Conservation (phyloP, 2,113 vertebrate species). For the Plotosus lineatus region DNA sequence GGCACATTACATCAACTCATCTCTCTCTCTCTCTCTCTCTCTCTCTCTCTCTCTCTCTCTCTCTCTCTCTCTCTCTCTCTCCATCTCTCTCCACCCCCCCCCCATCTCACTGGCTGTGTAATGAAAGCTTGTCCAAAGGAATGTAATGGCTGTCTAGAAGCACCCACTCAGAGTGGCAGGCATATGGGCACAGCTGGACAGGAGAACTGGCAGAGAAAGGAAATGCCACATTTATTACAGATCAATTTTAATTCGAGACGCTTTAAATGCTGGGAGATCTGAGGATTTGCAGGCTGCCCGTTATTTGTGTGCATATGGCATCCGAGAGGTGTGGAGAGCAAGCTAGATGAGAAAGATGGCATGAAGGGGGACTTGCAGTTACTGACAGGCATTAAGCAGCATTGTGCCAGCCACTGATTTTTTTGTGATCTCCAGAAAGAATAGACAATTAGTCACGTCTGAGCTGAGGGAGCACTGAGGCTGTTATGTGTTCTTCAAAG, state of each 20-base stretch:
- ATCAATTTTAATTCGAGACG: constrained; percentile 47
- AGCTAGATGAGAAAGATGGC: not conserved
- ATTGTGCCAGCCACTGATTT: constrained; percentile 49
- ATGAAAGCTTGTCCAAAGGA: constrained; percentile 41
- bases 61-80: constrained; percentile 13
- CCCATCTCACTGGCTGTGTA: too few species aligned
- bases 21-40: not conserved
- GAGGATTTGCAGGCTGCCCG: not conserved
- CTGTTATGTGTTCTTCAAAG: constrained; percentile 58
- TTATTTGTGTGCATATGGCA: constrained; percentile 10
- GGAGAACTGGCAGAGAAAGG: constrained; percentile 23
- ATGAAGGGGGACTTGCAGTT: constrained; percentile 16
- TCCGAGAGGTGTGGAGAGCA: constrained; percentile 2
- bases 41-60: constrained; percentile 11
- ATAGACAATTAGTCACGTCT: constrained; percentile 52
- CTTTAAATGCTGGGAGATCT: constrained; percentile 19
- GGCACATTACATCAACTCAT: constrained; percentile 7
- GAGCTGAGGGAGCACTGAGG: constrained; percentile 34
- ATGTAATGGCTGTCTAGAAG: constrained; percentile 48
- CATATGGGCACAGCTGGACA: constrained; percentile 46
- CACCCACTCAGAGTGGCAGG: constrained; percentile 43
- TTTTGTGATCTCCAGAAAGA: constrained; percentile 46
- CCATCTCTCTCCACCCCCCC: not conserved
- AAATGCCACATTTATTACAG: constrained; percentile 46
- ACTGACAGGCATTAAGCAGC: constrained; percentile 44